Conservation (phyloP, 2,888 invertebrate genomes). For the Glaucopsyche alexis region DNA sequence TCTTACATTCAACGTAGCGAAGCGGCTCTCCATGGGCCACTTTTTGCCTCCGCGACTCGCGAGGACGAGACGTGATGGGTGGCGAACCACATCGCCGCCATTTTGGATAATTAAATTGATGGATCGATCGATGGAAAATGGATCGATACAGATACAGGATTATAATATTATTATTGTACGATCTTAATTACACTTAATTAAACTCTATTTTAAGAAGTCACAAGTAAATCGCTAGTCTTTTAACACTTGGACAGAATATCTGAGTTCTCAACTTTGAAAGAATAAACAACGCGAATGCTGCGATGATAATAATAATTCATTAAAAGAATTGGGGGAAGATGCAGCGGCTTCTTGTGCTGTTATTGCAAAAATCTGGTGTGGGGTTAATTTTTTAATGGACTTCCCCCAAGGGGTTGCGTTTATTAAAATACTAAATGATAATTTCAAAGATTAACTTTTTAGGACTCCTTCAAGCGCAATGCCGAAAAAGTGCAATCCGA, state of each 20-base stretch:
- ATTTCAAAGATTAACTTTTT: background rate
- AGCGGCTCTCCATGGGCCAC: too few species aligned
- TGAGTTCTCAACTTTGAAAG: constrained; percentile 49
- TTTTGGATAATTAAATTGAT: too few species aligned
- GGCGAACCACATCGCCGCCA: too few species aligned
- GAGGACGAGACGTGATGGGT: too few species aligned
- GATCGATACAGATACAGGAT: too few species aligned
- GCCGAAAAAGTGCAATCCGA: background rate
- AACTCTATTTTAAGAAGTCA: too few species aligned
- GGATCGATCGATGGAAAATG: too few species aligned
- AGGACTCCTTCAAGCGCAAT: background rate
- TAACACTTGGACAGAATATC: background rate
- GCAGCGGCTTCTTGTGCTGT: constrained; percentile 48
- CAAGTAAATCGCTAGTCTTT: constrained; percentile 8
- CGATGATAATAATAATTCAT: constrained; percentile 70
- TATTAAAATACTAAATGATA: constrained; percentile 16
- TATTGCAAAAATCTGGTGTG: constrained; percentile 45
- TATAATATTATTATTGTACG: too few species aligned
- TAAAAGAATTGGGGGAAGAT: constrained; percentile 59
- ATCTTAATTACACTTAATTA: too few species aligned
- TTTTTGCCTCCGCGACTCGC: too few species aligned
- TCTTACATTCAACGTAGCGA: too few species aligned
- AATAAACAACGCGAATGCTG: constrained; percentile 60
- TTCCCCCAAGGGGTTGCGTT: background rate
- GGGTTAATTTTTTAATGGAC: constrained; percentile 22